Conservation (phyloP, 2,797 vertebrate genomes). For the Enteromius argenteus region DNA sequence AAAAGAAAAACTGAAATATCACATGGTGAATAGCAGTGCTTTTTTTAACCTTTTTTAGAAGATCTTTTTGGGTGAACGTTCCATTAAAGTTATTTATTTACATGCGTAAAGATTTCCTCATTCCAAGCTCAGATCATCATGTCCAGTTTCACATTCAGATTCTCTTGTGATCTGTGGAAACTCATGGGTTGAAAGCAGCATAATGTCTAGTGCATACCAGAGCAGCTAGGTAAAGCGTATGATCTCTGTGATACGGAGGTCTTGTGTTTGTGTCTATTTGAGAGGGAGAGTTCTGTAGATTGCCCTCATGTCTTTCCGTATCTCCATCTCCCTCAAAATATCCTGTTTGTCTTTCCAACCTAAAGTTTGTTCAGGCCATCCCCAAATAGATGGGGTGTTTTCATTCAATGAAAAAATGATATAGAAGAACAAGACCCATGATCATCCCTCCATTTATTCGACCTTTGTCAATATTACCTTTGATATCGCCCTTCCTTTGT, state of each 20-base stretch:
- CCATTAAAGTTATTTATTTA: conserved; percentile 3
- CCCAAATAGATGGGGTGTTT: conserved; percentile 9
- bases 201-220: conserved; percentile 34
- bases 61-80: neutral
- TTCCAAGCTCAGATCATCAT: conserved; percentile 18
- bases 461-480: conserved; percentile 30
- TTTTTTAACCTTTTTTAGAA: neutral
- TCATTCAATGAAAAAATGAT: conserved; percentile 1
- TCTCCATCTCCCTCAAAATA: conserved; percentile 37
- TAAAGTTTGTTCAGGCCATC: conserved; percentile 11
- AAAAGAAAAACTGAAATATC: too few species aligned
- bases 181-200: neutral
- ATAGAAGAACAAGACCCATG: neutral
- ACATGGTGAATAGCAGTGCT: neutral
- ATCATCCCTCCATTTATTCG: conserved; percentile 16
- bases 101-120: neutral
- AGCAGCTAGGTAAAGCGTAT: conserved; percentile 17
- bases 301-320: conserved; percentile 20
- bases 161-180: neutral
- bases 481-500: conserved; percentile 30
- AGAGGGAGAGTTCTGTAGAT: neutral
- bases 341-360: conserved; percentile 42
- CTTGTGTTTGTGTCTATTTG: conserved; percentile 32
- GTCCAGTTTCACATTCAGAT: conserved; percentile 6
- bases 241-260: neutral